A percentile compares a stretch with the other conserved stretches of the same genome.
Conservation (phyloP, 2,113 vertebrate species). For the Upupa epops region DNA sequence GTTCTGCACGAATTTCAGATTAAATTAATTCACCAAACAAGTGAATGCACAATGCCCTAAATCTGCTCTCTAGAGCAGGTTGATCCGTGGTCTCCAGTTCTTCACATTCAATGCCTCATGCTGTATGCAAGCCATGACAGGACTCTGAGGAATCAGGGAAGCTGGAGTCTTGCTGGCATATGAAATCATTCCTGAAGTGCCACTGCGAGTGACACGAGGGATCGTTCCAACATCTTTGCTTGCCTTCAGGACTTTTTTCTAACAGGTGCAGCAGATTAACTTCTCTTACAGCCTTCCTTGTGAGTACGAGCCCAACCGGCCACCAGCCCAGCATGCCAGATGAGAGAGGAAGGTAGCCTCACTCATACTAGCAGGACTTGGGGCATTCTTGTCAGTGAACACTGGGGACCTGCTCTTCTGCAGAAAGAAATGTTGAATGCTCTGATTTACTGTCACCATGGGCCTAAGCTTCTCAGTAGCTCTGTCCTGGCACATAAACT, state of each 20-base stretch:
- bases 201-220: conserved; percentile 56
- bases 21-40: neutral
- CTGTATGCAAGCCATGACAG: conserved; percentile 47
- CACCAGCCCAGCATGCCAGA: conserved; percentile 30
- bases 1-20: neutral
- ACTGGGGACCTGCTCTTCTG: neutral
- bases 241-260: conserved; percentile 67
- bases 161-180: conserved; percentile 62
- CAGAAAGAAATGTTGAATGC: neutral
- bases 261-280: conserved; percentile 77
- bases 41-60: neutral
- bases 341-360: conserved; percentile 6
- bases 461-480: neutral
- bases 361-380: neutral
- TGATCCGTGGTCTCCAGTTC: conserved; percentile 6
- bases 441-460: neutral
- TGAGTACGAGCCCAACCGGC: conserved; percentile 48
- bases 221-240: conserved; percentile 68
- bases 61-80: neutral
- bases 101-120: conserved; percentile 1
- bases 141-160: conserved; percentile 60
- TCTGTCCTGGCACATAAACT: neutral
- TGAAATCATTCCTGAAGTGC: conserved; percentile 75
- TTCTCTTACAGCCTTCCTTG: conserved; percentile 67
- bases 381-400: conserved; percentile 28